A percentile compares a stretch with the other conserved stretches of the same genome.
Conservation (phyloP, 1,140 invertebrate species). For the Watersipora subatra region DNA sequence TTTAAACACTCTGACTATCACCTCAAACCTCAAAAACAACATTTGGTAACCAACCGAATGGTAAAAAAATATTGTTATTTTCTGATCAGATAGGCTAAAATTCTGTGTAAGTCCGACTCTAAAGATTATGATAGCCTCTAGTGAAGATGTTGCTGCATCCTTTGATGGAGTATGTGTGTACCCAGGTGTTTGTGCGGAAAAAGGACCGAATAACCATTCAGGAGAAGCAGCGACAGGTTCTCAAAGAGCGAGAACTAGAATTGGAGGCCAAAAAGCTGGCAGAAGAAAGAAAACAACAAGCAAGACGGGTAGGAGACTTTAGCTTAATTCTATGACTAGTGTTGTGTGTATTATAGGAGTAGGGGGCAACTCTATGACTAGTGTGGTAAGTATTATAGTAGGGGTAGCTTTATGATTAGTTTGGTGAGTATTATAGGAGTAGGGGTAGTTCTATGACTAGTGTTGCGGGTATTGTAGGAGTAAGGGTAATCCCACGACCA, state of each 20-base stretch:
- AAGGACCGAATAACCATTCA: slow-evolving; percentile 84
- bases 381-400: no score
- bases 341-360: neutral
- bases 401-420: no score
- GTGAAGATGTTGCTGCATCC: no score
- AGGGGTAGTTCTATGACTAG: no score
- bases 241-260: slow-evolving; percentile 69
- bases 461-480: no score
- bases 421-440: no score
- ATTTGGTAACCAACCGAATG: neutral
- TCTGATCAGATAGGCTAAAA: neutral
- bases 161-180: no score
- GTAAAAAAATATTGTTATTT: neutral
- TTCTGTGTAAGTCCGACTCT: neutral
- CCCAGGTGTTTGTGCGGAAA: slow-evolving; percentile 20
- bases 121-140: no score
- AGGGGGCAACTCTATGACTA: no score
- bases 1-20: no score
- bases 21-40: no score
- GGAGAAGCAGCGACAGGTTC: slow-evolving; percentile 76
- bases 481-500: no score
- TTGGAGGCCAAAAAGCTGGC: slow-evolving; percentile 59
- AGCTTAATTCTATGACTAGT: neutral
- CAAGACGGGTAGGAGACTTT: slow-evolving; percentile 61
- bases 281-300: slow-evolving; percentile 67